These are phyloP conservation scores for Periparus ater DNA, from an alignment of 2,797 vertebrate species.

Conservation along the genomic window DNA sequence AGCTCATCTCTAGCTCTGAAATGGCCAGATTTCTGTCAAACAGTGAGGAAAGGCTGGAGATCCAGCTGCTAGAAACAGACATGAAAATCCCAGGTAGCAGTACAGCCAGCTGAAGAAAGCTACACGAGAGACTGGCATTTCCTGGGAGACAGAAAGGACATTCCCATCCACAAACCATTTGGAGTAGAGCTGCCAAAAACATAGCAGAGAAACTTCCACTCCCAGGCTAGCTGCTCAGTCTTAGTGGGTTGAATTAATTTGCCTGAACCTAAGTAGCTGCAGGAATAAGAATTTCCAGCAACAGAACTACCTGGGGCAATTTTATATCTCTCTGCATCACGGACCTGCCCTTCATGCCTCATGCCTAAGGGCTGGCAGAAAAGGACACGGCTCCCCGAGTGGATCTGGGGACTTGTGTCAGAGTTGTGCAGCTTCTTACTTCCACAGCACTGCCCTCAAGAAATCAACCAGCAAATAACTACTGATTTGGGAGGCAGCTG, in stretches of 20 bases:
- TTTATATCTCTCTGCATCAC: conserved; percentile 37
- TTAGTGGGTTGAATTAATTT: conserved; percentile 18
- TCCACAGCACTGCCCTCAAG: conserved; percentile 25
- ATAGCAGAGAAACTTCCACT: neutral
- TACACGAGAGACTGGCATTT: neutral
- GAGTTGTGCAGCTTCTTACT: neutral
- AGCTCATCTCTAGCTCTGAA: neutral
- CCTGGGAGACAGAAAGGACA: neutral
- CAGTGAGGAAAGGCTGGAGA: neutral
- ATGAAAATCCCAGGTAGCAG: neutral
- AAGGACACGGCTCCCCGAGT: neutral
- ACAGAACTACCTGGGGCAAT: conserved; percentile 24
- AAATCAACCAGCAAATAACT: conserved; percentile 26
- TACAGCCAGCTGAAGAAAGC: neutral
- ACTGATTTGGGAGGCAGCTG: conserved; percentile 5
- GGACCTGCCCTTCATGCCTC: conserved; percentile 40
- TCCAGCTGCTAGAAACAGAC: neutral
- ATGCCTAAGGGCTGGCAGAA: conserved; percentile 23
- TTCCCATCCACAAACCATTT: neutral
- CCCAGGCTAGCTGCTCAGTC: neutral
- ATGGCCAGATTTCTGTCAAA: neutral
- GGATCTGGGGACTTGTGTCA: neutral
- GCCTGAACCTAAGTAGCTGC: neutral
- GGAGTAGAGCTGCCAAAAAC: neutral
- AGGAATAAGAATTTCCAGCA: conserved; percentile 33